These are phyloP conservation scores for Monodelphis domestica DNA, from an alignment of 2,797 vertebrate genomes.

Conservation along the genomic window DNA sequence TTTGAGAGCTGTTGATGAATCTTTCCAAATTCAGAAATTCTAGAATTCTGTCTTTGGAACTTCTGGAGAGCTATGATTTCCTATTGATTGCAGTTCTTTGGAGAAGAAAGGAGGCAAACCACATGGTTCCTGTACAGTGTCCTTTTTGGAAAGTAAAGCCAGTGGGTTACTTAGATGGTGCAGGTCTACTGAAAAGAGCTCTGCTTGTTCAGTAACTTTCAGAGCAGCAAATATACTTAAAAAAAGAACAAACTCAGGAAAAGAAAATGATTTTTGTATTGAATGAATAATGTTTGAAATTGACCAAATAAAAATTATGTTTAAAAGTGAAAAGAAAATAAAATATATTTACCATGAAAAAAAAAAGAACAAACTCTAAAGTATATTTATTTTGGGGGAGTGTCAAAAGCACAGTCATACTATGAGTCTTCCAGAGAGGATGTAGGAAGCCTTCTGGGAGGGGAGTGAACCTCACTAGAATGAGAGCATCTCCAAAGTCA, in stretches of 20 bases:
- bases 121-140: not conserved
- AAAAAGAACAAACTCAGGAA: not conserved
- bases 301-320: too few species aligned
- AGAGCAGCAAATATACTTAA: too few species aligned
- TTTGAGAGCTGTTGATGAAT: not conserved
- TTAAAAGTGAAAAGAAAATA: too few species aligned
- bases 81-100: not conserved
- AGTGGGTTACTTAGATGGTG: not conserved
- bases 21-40: not conserved
- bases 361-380: not conserved
- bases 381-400: not conserved
- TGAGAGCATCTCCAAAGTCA: not conserved
- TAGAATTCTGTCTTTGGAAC: not conserved
- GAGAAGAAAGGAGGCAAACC: not conserved
- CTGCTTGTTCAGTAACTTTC: not conserved
- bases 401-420: not conserved
- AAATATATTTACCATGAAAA: too few species aligned
- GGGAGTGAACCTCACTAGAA: not conserved
- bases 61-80: not conserved
- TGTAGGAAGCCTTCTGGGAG: not conserved
- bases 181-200: too few species aligned
- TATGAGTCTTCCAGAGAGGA: not conserved
- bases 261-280: too few species aligned
- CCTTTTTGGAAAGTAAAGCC: not conserved
- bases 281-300: too few species aligned